Conservation (phyloP, 2,113 vertebrate genomes). For the Engystomops pustulosus region DNA sequence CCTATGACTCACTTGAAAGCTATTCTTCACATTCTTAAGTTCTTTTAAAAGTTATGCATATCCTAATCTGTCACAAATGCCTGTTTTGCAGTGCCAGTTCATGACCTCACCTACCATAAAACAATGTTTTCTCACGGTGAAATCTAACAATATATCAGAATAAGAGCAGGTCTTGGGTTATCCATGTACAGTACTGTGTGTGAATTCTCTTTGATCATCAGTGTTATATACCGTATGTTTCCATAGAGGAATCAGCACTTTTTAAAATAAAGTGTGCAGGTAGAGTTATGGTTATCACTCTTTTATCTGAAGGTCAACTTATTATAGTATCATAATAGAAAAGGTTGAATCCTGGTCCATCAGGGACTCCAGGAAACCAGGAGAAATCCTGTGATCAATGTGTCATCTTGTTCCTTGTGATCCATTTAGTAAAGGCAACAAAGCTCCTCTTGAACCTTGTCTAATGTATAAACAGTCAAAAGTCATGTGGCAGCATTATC, state of each 20-base stretch:
- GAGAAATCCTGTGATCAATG: too few relatives aligned
- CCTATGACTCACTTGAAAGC: slow-evolving; percentile 4
- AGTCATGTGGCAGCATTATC: too few relatives aligned
- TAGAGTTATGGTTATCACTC: too few relatives aligned
- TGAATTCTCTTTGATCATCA: neutral
- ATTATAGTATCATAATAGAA: too few relatives aligned
- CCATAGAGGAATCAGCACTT: neutral
- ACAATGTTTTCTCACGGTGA: neutral
- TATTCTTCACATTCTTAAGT: slow-evolving; percentile 34
- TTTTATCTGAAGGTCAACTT: too few relatives aligned
- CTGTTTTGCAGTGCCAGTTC: neutral
- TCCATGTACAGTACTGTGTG: neutral
- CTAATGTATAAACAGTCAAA: too few relatives aligned
- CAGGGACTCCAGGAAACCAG: too few relatives aligned
- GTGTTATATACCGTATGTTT: neutral
- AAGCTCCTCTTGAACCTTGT: too few relatives aligned
- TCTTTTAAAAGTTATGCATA: slow-evolving; percentile 12
- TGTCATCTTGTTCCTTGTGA: too few relatives aligned
- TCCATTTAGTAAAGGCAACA: too few relatives aligned
- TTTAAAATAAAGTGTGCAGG: too few relatives aligned
- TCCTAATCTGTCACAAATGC: slow-evolving; percentile 11
- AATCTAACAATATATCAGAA: neutral
- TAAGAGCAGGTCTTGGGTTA: neutral
- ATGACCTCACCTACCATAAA: neutral
- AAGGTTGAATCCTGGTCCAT: too few relatives aligned